Evolutionary conservation across 2,888 invertebrate species (phyloP).

Genomic region (Priocnemis perturbator): DNA sequence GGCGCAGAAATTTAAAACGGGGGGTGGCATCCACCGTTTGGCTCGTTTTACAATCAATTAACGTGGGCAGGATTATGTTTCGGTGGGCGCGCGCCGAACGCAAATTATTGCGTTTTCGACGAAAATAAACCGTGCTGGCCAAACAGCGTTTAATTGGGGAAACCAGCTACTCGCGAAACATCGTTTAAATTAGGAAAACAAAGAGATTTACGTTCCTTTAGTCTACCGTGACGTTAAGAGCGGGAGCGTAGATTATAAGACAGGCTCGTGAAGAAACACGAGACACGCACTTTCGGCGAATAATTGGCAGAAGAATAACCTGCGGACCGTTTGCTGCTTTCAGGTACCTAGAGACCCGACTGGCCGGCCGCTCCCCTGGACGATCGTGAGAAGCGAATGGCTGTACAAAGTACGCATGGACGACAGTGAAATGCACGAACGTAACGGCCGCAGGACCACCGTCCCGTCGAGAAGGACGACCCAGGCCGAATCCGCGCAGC

Average conservation of each 20-base stretch:
- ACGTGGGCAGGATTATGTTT: constrained; percentile 4
- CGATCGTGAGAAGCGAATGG: constrained; percentile 13
- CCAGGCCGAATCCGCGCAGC: constrained; percentile 38
- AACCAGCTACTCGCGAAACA: no score
- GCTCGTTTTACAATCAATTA: constrained; percentile 10
- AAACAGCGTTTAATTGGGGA: no score
- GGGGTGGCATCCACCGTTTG: not conserved
- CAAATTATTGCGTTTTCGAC: no score
- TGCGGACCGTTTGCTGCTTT: constrained; percentile 35
- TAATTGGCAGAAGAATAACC: constrained; percentile 4
- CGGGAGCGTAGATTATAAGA: no score
- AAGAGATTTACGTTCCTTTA: no score
- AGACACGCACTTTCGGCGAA: no score
- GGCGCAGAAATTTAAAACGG: constrained; percentile 38
- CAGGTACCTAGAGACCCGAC: constrained; percentile 27
- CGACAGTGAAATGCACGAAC: constrained; percentile 50
- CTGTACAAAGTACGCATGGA: constrained; percentile 15
- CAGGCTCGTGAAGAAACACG: no score
- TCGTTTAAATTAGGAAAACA: no score
- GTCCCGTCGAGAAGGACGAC: constrained; percentile 33
- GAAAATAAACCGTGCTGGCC: no score
- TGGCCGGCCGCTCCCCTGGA: not conserved
- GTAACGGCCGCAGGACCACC: constrained; percentile 38
- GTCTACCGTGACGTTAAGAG: no score
- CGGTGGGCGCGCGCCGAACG: not conserved